A percentile compares a stretch with the other conserved stretches of the same genome.
Evolutionary conservation across 2,888 invertebrate genomes (phyloP).

Genomic region (Drosophila nr. fundita): DNA sequence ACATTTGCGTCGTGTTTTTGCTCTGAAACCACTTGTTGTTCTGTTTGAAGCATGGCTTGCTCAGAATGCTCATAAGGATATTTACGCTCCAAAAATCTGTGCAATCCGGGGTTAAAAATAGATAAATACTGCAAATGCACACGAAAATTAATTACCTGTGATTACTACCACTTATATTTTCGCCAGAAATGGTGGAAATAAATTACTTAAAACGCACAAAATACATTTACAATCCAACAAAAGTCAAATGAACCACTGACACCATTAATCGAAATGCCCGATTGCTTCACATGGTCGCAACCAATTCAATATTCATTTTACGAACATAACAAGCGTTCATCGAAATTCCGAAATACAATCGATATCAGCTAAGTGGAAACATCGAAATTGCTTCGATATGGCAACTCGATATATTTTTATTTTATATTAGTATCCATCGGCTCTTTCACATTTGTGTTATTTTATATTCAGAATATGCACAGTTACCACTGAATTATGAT

Average conservation of each 20-base stretch:
- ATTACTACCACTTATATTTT: not conserved
- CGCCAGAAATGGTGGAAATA: not conserved
- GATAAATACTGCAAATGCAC: not conserved
- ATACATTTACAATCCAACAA: not conserved
- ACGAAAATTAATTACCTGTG: not conserved
- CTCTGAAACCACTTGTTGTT: not conserved
- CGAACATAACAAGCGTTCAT: not conserved
- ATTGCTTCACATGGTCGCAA: not conserved
- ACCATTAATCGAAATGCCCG: not conserved
- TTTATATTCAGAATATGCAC: not conserved
- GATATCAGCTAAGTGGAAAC: not conserved
- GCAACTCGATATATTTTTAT: not conserved
- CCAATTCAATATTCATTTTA: not conserved
- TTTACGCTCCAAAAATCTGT: not conserved
- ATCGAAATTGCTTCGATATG: not conserved
- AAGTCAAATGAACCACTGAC: not conserved
- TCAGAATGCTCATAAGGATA: not conserved
- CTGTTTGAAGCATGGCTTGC: not conserved
- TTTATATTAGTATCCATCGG: not conserved
- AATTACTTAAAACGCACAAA: not conserved
- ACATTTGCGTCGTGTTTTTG: not conserved
- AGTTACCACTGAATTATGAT: not conserved
- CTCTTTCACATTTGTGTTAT: not conserved
- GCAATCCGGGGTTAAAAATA: not conserved
- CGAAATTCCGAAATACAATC: not conserved